phyloP scores from a whole-genome alignment of 2,888 invertebrate species.

The Dendrolimus pini region DNA sequence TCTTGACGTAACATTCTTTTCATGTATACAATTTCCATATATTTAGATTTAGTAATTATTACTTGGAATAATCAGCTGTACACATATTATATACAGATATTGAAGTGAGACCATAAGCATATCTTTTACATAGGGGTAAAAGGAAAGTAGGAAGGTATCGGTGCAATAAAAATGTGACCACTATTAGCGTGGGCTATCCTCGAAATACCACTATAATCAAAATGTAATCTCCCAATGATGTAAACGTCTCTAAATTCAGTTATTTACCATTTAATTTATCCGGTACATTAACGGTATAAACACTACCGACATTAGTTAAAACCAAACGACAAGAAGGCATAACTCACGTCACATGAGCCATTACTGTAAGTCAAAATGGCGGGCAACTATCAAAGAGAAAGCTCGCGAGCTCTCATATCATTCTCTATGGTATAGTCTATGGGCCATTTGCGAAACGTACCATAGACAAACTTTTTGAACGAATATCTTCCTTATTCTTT shows the following conservation, averaged over 20 bases:
- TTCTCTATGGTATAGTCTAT: slow-evolving; percentile 62
- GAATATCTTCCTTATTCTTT: slow-evolving; percentile 23
- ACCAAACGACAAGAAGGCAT: slow-evolving; percentile 58
- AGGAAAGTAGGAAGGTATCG: too few species aligned
- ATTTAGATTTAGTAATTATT: too few species aligned
- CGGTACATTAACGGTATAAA: slow-evolving; percentile 43
- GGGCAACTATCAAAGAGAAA: slow-evolving; percentile 72
- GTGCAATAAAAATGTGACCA: too few species aligned
- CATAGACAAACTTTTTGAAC: slow-evolving; percentile 21
- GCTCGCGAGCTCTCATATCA: slow-evolving; percentile 67
- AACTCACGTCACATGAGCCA: slow-evolving; percentile 60
- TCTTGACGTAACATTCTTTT: too few species aligned
- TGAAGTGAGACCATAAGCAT: too few species aligned
- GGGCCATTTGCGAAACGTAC: slow-evolving; percentile 43
- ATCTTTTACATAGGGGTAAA: too few species aligned
- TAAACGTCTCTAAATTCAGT: slow-evolving; percentile 16
- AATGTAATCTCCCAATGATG: neutral
- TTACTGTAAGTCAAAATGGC: slow-evolving; percentile 73
- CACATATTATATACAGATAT: too few species aligned
- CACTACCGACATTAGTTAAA: slow-evolving; percentile 61
- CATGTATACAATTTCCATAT: too few species aligned
- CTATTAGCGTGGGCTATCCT: too few species aligned
- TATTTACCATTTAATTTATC: slow-evolving; percentile 50
- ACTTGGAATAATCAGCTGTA: too few species aligned
- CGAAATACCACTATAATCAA: too few species aligned